These are phyloP conservation scores for Pimpla rufipes DNA, from an alignment of 2,888 invertebrate genomes.

Conservation along the genomic window DNA sequence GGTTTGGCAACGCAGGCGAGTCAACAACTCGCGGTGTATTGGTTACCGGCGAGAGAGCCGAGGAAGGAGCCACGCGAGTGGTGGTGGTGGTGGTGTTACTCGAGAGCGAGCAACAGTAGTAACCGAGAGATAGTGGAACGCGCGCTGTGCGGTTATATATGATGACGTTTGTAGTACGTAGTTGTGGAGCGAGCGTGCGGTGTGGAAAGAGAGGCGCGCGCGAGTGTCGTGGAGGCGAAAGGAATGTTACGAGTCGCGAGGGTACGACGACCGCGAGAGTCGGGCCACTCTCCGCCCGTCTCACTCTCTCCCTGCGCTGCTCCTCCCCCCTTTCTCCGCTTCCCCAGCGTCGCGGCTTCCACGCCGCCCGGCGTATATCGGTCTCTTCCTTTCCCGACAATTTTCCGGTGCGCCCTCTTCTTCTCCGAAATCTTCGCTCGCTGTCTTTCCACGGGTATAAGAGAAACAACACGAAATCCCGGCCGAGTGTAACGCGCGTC, in stretches of 20 bases:
- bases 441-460: no score
- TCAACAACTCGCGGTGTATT: conserved; percentile 4
- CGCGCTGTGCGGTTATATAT: background rate
- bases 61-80: background rate
- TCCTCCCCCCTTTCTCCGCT: conserved; percentile 47
- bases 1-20: conserved; percentile 65
- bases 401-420: background rate
- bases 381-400: background rate
- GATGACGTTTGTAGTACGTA: conserved; percentile 39
- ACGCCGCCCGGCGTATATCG: conserved; percentile 27
- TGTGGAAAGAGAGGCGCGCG: conserved; percentile 55
- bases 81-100: conserved; percentile 1
- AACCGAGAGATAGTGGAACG: conserved; percentile 56
- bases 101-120: conserved; percentile 34
- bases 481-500: no score
- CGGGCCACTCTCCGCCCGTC: conserved; percentile 52
- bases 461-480: no score
- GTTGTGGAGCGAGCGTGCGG: conserved; percentile 52
- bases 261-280: conserved; percentile 69
- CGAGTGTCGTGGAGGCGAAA: conserved; percentile 76
- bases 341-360: conserved; percentile 51
- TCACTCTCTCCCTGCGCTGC: conserved; percentile 49
- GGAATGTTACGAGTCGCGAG: conserved; percentile 80
- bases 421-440: no score
- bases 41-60: conserved; percentile 8